Percentiles rank a stretch among this genome's conserved stretches.
phyloP scores from a whole-genome alignment of 2,797 vertebrate species.

The Heteromormyrus szaboi region DNA sequence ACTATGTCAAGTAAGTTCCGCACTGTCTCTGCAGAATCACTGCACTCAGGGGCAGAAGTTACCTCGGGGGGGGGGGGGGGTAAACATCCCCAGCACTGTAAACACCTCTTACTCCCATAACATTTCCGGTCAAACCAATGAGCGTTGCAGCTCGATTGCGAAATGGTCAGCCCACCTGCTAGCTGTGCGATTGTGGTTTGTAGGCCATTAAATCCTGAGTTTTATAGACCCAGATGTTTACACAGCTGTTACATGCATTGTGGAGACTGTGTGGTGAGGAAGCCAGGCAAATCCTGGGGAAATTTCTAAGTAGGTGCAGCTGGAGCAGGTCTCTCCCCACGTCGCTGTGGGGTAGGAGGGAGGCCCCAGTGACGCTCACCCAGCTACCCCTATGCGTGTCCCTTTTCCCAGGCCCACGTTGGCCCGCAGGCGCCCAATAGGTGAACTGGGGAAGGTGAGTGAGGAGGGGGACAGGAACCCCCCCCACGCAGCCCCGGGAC shows the following conservation, averaged over 20 bases:
- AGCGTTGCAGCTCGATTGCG: neutral
- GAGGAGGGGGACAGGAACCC: slow-evolving; percentile 75
- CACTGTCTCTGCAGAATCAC: neutral
- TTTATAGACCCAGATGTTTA: neutral
- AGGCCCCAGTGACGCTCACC: neutral
- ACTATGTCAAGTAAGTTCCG: slow-evolving; percentile 68
- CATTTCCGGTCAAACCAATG: neutral
- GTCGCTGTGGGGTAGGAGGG: neutral
- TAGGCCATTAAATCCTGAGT: neutral
- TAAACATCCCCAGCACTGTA: neutral
- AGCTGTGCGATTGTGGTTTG: neutral
- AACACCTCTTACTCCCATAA: neutral
- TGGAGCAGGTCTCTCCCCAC: neutral
- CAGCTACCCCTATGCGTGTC: neutral
- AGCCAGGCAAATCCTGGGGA: neutral
- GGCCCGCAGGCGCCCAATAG: slow-evolving; percentile 54
- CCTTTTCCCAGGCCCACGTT: slow-evolving; percentile 47
- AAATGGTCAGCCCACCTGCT: neutral
- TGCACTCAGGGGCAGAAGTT: neutral
- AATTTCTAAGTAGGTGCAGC: neutral
- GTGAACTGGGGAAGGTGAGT: slow-evolving; percentile 65
- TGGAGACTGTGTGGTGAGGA: neutral
- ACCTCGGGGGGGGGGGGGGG: neutral
- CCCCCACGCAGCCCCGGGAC: slow-evolving; percentile 32
- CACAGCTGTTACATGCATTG: neutral